Percentiles rank a stretch among this genome's conserved stretches.
Evolutionary conservation across 1,140 invertebrate species (phyloP).

Genomic region (Rhizoglyphus robini): DNA sequence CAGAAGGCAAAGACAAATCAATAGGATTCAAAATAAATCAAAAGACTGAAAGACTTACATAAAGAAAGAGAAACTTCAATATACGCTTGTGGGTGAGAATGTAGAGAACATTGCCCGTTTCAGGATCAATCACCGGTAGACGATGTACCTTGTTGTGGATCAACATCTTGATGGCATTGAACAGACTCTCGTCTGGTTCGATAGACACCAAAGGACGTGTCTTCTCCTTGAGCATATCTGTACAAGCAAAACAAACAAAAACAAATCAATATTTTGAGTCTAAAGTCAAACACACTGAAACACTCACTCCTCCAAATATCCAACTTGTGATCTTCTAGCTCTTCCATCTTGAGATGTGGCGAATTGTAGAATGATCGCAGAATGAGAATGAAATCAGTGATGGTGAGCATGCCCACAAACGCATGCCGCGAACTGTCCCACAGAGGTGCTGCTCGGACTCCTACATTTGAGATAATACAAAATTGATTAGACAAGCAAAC

Average conservation of each 20-base stretch:
- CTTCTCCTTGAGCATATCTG: slow-evolving; percentile 65
- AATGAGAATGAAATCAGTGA: slow-evolving; percentile 99
- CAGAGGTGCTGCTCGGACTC: slow-evolving; percentile 87
- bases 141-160: slow-evolving; percentile 90
- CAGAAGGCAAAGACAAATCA: slow-evolving; percentile 18
- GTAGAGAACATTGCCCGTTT: slow-evolving; percentile 91
- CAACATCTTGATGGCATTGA: slow-evolving; percentile 78
- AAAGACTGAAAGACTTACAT: slow-evolving; percentile 56
- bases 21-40: neutral
- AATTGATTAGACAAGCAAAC: slow-evolving; percentile 15
- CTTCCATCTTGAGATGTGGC: slow-evolving; percentile 72
- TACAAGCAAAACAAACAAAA: slow-evolving; percentile 25
- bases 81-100: slow-evolving; percentile 98
- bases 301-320: slow-evolving; percentile 65
- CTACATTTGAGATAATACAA: slow-evolving; percentile 33
- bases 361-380: slow-evolving; percentile 86
- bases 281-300: slow-evolving; percentile 14
- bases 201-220: slow-evolving; percentile 70
- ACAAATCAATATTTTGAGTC: neutral
- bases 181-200: slow-evolving; percentile 64
- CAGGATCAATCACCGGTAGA: slow-evolving; percentile 85
- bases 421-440: slow-evolving; percentile 86
- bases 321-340: slow-evolving; percentile 92
- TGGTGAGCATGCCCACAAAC: slow-evolving; percentile 87
- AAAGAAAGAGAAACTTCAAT: slow-evolving; percentile 92